phyloP scores from a whole-genome alignment of 2,888 invertebrate genomes.

The Drosophila algonquin region DNA sequence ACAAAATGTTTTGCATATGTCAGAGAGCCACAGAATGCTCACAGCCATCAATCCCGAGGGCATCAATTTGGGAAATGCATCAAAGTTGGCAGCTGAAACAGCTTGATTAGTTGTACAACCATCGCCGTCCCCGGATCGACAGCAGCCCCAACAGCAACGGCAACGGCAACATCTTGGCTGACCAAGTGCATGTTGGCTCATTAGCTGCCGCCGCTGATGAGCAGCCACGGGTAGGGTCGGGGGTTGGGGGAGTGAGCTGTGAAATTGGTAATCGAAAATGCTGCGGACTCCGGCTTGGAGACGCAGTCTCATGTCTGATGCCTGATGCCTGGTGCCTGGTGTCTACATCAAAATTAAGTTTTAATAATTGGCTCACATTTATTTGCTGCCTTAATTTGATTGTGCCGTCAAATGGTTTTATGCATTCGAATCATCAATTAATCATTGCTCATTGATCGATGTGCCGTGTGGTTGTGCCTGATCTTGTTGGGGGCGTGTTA shows the following conservation, averaged over 20 bases:
- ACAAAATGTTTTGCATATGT: constrained; percentile 77
- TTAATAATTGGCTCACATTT: constrained; percentile 77
- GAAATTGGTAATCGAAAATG: constrained; percentile 61
- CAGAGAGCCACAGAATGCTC: constrained; percentile 55
- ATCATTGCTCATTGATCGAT: constrained; percentile 67
- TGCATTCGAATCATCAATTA: constrained; percentile 60
- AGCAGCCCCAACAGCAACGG: neutral
- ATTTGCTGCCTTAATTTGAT: constrained; percentile 74
- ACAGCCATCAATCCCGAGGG: constrained; percentile 70
- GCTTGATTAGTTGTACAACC: constrained; percentile 71
- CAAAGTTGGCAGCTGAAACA: constrained; percentile 73
- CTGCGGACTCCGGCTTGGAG: neutral
- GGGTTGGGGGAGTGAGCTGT: constrained; percentile 45
- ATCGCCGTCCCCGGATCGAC: constrained; percentile 5
- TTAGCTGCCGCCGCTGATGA: constrained; percentile 67
- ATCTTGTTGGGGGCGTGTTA: constrained; percentile 60
- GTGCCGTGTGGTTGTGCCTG: constrained; percentile 18
- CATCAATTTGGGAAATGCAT: constrained; percentile 77
- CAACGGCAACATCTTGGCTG: constrained; percentile 43
- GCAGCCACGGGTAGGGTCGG: constrained; percentile 4
- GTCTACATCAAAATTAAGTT: constrained; percentile 71
- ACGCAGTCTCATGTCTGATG: constrained; percentile 6
- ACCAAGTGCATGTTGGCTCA: constrained; percentile 72
- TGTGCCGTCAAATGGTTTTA: constrained; percentile 61
- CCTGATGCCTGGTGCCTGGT: constrained; percentile 40